These are phyloP conservation scores for Tachycineta bicolor DNA, from an alignment of 2,113 vertebrate species.

Conservation along the genomic window DNA sequence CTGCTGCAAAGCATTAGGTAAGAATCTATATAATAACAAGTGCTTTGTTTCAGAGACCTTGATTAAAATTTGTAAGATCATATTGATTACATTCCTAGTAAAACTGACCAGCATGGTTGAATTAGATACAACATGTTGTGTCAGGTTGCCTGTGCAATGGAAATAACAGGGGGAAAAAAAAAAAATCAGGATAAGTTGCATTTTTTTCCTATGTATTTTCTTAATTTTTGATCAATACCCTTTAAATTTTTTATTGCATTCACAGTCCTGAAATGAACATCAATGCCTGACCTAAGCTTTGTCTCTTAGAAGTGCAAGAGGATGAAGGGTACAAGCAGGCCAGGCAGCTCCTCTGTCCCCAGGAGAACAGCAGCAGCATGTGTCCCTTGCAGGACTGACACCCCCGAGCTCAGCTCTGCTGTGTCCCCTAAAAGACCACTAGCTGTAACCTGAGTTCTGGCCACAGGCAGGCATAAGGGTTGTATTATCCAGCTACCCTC, in stretches of 20 bases:
- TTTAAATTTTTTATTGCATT: neutral
- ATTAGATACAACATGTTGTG: neutral
- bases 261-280: neutral
- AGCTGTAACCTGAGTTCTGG: neutral
- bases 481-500: neutral
- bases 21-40: neutral
- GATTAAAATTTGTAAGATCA: slow-evolving; percentile 11
- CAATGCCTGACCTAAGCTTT: neutral
- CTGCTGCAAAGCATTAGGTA: neutral
- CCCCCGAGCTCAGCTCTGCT: neutral
- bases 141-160: neutral
- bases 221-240: neutral
- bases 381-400: neutral
- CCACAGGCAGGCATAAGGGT: rapidly evolving
- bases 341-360: neutral
- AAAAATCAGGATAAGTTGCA: neutral
- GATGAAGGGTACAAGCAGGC: neutral
- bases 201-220: neutral
- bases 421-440: rapidly evolving
- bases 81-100: neutral
- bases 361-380: neutral
- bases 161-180: neutral
- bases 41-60: neutral
- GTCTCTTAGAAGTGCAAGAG: neutral
- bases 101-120: neutral